phyloP scores from a whole-genome alignment of 53 echinoderm and acorn worm genomes.

The Arbacia lixula region DNA sequence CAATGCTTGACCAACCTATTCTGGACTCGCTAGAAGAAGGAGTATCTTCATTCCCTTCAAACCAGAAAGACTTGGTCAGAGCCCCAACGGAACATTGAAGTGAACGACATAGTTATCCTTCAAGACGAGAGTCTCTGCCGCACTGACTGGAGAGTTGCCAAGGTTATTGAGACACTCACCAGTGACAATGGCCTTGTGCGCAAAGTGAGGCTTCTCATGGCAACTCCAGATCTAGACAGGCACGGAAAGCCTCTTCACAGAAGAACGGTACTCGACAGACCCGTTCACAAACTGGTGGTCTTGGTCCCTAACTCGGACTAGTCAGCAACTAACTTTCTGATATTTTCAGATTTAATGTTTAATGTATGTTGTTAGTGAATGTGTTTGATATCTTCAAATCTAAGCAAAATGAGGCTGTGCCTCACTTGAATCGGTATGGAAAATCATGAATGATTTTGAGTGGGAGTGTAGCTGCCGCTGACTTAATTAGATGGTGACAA shows the following conservation, averaged over 20 bases:
- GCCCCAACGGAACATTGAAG: not conserved
- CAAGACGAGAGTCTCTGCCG: not conserved
- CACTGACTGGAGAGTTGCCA: constrained; percentile 18
- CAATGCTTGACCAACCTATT: constrained; percentile 14
- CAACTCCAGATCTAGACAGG: not conserved
- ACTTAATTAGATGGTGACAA: too few species aligned
- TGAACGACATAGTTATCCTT: not conserved
- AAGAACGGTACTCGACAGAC: constrained; percentile 6
- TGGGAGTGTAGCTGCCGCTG: too few species aligned
- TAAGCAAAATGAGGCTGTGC: too few species aligned
- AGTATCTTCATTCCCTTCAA: constrained; percentile 9
- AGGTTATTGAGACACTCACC: constrained; percentile 1
- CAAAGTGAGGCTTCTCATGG: constrained; percentile 8
- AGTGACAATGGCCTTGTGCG: constrained; percentile 16
- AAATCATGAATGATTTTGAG: too few species aligned
- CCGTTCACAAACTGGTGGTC: constrained; percentile 8
- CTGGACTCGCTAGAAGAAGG: not conserved
- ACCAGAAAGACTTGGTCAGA: not conserved
- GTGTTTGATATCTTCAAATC: too few species aligned
- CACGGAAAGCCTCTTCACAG: not conserved
- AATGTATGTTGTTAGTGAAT: too few species aligned
- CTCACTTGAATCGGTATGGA: too few species aligned
- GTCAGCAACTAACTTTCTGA: too few species aligned
- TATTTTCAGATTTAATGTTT: too few species aligned
- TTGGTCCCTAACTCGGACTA: not conserved